A percentile compares a stretch with the other conserved stretches of the same genome.
phyloP scores from a whole-genome alignment of 2,113 vertebrate genomes.

The Urocolius indicus region DNA sequence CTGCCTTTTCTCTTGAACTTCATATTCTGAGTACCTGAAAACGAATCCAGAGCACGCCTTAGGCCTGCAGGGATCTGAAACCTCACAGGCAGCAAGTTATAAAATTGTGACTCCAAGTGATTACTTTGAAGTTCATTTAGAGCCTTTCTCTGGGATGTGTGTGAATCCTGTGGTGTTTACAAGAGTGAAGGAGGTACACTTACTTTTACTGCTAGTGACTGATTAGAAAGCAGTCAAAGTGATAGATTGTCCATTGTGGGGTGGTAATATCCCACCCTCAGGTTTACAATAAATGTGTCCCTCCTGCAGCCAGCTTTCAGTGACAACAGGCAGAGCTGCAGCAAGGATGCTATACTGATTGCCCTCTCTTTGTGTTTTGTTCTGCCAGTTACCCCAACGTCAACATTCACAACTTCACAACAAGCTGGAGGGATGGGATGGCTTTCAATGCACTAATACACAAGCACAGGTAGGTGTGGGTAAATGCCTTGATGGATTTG shows the following conservation, averaged over 20 bases:
- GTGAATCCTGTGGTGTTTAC: neutral
- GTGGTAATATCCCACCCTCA: neutral
- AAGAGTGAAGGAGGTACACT: neutral
- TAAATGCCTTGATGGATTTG: neutral
- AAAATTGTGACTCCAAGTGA: neutral
- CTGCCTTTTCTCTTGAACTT: neutral
- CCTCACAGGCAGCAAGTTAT: neutral
- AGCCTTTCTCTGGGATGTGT: neutral
- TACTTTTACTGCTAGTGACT: neutral
- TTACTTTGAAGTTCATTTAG: neutral
- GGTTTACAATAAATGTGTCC: neutral
- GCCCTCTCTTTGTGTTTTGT: neutral
- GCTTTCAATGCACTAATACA: slow-evolving; percentile 98
- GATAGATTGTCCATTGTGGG: neutral
- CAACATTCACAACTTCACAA: slow-evolving; percentile 97
- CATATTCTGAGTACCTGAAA: neutral
- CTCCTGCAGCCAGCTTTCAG: neutral
- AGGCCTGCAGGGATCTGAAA: neutral
- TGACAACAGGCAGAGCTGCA: neutral
- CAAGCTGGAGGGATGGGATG: slow-evolving; percentile 98
- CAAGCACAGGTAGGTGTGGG: slow-evolving; percentile 88
- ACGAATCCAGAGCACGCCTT: neutral
- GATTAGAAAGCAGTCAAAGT: neutral
- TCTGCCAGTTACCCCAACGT: slow-evolving; percentile 91
- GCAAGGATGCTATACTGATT: neutral